Conservation (phyloP, 2,797 vertebrate genomes). For the Smutsia temminckii region DNA sequence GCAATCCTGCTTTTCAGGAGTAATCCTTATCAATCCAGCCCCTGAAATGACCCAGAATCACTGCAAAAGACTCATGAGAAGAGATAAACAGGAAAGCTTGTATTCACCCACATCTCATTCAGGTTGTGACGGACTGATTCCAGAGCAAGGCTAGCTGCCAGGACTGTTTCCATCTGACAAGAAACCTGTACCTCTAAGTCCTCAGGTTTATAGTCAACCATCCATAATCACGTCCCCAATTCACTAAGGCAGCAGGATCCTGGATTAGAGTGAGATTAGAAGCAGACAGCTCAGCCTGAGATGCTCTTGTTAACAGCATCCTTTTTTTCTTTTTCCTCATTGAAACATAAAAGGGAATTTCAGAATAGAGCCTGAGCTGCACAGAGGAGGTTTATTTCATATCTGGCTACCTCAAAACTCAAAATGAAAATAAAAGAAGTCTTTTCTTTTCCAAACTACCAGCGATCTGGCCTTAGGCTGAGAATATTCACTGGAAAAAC, state of each 20-base stretch:
- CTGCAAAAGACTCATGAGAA: background rate
- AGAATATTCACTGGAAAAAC: conserved; percentile 22
- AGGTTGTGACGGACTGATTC: background rate
- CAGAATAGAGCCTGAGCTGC: conserved; percentile 18
- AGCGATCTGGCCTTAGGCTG: conserved; percentile 29
- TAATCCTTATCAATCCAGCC: background rate
- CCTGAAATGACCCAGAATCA: background rate
- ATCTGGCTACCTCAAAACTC: background rate
- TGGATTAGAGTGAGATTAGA: background rate
- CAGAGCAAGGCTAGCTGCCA: background rate
- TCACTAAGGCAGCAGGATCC: background rate
- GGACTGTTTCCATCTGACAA: background rate
- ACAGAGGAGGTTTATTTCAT: conserved; percentile 16
- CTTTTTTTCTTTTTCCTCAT: background rate
- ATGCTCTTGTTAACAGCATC: background rate
- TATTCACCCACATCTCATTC: background rate
- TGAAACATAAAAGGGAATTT: conserved; percentile 46
- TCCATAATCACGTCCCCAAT: background rate
- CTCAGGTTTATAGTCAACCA: background rate
- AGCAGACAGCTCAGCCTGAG: background rate
- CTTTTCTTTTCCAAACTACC: conserved; percentile 53
- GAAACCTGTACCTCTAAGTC: background rate
- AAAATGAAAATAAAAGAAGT: background rate
- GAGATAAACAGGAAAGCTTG: background rate
- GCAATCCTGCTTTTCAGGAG: background rate